Percentiles rank a stretch among this genome's conserved stretches.
phyloP scores from a whole-genome alignment of 2,888 invertebrate genomes.

The Sepioteuthis lessoniana region DNA sequence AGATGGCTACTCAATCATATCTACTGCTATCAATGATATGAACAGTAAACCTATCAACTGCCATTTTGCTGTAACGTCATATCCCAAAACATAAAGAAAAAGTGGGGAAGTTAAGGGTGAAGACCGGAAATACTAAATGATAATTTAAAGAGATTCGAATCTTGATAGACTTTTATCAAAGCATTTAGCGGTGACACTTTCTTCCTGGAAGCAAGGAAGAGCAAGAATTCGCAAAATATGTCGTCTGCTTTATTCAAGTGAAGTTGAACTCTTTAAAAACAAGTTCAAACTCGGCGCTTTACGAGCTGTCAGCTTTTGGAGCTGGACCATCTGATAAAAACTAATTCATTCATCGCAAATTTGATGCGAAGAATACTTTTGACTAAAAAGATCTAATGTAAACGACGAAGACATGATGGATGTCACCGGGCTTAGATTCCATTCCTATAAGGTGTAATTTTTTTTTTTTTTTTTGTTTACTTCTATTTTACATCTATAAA shows the following conservation, averaged over 20 bases:
- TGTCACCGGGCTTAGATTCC: not conserved
- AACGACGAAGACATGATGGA: not conserved
- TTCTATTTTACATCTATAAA: not conserved
- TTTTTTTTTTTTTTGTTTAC: not conserved
- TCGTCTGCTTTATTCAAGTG: not conserved
- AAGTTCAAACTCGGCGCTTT: not conserved
- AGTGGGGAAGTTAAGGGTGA: not conserved
- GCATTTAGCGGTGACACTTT: not conserved
- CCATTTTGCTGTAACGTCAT: not conserved
- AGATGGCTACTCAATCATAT: not conserved
- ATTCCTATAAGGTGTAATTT: not conserved
- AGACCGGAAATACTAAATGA: conserved; percentile 23
- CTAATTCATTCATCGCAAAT: not conserved
- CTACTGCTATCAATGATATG: not conserved
- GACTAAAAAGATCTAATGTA: not conserved
- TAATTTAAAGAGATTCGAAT: conserved; percentile 21
- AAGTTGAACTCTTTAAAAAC: not conserved
- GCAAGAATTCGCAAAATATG: not conserved
- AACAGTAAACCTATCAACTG: not conserved
- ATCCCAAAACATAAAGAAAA: not conserved
- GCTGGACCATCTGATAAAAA: not conserved
- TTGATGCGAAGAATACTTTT: not conserved
- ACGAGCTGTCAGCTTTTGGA: not conserved
- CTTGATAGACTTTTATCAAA: conserved; percentile 6
- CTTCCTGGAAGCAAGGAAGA: not conserved